phyloP scores from a whole-genome alignment of 1,140 invertebrate species.

The Meloidogyne exigua region DNA sequence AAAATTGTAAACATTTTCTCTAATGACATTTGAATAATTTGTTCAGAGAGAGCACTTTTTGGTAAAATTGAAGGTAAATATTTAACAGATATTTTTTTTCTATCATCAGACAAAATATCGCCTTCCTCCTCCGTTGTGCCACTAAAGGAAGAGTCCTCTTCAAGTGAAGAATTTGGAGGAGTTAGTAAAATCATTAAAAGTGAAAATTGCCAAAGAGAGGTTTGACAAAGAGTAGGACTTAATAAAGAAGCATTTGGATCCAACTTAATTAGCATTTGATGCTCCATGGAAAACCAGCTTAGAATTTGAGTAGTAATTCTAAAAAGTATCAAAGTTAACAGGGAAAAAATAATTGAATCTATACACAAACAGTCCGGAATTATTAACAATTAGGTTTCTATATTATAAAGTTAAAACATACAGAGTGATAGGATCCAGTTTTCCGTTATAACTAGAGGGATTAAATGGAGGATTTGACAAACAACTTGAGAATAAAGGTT shows the following conservation, averaged over 20 bases:
- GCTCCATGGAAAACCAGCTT: conserved; percentile 27
- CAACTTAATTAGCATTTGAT: conserved; percentile 24
- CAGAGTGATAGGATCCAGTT: conserved; percentile 27
- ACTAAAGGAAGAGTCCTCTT: background rate
- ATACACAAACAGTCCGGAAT: too few relatives aligned
- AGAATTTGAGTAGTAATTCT: conserved; percentile 26
- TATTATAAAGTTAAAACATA: too few relatives aligned
- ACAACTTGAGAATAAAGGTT: conserved; percentile 21
- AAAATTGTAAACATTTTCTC: conserved; percentile 30
- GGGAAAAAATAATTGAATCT: too few relatives aligned
- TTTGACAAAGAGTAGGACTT: conserved; percentile 21
- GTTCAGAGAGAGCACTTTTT: background rate
- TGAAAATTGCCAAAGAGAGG: conserved; percentile 24
- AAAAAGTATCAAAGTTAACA: too few relatives aligned
- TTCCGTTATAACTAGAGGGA: conserved; percentile 7
- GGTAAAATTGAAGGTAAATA: conserved; percentile 21
- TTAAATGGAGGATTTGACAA: conserved; percentile 20
- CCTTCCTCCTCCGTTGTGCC: background rate
- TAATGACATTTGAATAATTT: conserved; percentile 26
- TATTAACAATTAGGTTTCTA: too few relatives aligned
- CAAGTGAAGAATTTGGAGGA: background rate
- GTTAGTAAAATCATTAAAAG: conserved; percentile 17
- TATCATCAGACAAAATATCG: background rate
- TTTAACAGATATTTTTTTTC: conserved; percentile 8
- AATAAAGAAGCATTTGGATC: conserved; percentile 19